Evolutionary conservation across 2,113 vertebrate species (phyloP).

Genomic region (Hydropotes inermis): DNA sequence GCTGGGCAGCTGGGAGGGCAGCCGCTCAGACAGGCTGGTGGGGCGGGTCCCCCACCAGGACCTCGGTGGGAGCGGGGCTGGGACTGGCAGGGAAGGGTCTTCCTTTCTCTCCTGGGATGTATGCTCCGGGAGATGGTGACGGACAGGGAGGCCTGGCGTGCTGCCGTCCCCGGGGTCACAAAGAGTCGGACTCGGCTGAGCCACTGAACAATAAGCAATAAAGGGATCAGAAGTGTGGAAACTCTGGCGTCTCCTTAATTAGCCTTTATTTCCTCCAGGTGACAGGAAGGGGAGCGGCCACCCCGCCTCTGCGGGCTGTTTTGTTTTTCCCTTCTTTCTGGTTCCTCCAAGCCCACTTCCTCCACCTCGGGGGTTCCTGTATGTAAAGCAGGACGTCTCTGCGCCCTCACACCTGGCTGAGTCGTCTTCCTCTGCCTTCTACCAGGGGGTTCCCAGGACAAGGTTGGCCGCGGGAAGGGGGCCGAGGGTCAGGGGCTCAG

Average conservation of each 20-base stretch:
- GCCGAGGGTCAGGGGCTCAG: accelerated
- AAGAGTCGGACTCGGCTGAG: not conserved
- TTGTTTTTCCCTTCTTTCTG: not conserved
- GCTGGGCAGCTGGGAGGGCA: not conserved
- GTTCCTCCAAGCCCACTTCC: not conserved
- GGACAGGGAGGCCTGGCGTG: not conserved
- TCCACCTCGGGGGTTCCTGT: not conserved
- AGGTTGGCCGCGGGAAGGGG: accelerated
- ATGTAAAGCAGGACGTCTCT: not conserved
- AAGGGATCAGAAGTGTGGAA: too few relatives aligned
- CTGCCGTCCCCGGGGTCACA: not conserved
- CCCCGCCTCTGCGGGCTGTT: not conserved
- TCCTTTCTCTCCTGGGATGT: not conserved
- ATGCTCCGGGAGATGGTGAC: not conserved
- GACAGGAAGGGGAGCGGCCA: not conserved
- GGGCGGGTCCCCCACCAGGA: not conserved
- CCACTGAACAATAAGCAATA: accelerated
- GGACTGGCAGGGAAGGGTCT: not conserved
- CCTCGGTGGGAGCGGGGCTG: not conserved
- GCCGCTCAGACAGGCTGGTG: accelerated
- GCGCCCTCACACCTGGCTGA: not conserved
- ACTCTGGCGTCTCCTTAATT: not conserved
- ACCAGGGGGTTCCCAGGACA: not conserved
- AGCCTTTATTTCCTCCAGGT: not conserved
- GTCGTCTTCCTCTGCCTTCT: not conserved